Evolutionary conservation across 2,888 invertebrate genomes (phyloP).

Genomic region (Capitulum mitella): DNA sequence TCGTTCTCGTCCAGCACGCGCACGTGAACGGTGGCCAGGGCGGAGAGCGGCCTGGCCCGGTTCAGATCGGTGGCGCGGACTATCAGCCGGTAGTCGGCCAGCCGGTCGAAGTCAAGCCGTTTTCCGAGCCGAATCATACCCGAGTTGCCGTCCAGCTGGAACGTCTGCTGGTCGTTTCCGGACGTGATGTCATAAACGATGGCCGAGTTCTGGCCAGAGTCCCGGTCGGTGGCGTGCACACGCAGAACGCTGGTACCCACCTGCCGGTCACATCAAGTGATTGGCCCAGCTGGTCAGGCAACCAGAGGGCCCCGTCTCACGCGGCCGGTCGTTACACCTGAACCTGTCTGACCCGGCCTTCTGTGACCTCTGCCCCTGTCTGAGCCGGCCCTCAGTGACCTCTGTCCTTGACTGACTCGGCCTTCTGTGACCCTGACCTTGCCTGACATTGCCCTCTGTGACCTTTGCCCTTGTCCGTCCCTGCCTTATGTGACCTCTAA

Average conservation of each 20-base stretch:
- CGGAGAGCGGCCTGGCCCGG: slow-evolving; percentile 51
- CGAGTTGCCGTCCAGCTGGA: slow-evolving; percentile 59
- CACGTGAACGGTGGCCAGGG: slow-evolving; percentile 64
- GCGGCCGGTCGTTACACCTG: too few species aligned
- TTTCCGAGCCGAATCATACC: slow-evolving; percentile 68
- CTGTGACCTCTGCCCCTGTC: too few species aligned
- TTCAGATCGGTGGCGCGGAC: slow-evolving; percentile 53
- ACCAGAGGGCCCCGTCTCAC: too few species aligned
- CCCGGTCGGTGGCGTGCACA: slow-evolving; percentile 65
- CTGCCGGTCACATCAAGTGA: too few species aligned
- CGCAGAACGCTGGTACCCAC: slow-evolving; percentile 63
- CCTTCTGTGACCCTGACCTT: too few species aligned
- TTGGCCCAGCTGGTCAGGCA: too few species aligned
- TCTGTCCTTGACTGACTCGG: too few species aligned
- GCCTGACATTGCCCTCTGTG: too few species aligned
- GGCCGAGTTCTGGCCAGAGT: slow-evolving; percentile 64
- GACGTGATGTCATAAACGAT: slow-evolving; percentile 78
- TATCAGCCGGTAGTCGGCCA: slow-evolving; percentile 67
- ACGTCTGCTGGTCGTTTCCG: slow-evolving; percentile 72
- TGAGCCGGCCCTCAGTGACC: too few species aligned
- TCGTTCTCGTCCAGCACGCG: slow-evolving; percentile 84
- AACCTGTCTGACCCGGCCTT: too few species aligned
- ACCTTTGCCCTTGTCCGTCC: too few species aligned
- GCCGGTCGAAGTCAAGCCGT: slow-evolving; percentile 67
- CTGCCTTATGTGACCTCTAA: too few species aligned